These are phyloP conservation scores for Perca schrenkii DNA, from an alignment of 2,113 vertebrate species.

Conservation along the genomic window DNA sequence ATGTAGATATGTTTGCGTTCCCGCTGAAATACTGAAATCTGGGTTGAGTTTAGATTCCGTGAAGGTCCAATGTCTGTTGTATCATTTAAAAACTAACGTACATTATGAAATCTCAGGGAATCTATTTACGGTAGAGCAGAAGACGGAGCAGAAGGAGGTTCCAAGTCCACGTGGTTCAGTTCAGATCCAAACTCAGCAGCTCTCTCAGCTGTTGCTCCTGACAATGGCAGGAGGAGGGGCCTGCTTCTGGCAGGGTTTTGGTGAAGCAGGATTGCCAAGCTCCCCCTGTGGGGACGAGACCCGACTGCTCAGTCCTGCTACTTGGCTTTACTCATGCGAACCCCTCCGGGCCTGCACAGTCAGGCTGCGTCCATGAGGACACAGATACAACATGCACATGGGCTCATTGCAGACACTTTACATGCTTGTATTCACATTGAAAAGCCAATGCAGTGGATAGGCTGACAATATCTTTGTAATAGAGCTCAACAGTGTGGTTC, in stretches of 20 bases:
- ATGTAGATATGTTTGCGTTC: background rate
- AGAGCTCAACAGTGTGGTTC: too few relatives aligned
- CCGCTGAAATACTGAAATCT: background rate
- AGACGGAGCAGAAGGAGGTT: conserved; percentile 47
- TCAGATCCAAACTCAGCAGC: conserved; percentile 72
- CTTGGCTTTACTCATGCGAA: conserved; percentile 56
- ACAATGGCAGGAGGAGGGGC: conserved; percentile 59
- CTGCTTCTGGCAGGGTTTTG: conserved; percentile 55
- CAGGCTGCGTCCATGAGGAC: conserved; percentile 24
- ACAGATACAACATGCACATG: conserved; percentile 1
- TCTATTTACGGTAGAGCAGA: conserved; percentile 52
- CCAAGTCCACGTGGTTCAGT: conserved; percentile 61
- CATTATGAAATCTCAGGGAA: background rate
- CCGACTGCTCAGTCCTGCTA: conserved; percentile 43
- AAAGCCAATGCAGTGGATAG: background rate
- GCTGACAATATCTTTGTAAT: background rate
- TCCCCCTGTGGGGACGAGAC: conserved; percentile 57
- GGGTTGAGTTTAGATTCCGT: background rate
- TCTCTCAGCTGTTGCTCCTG: conserved; percentile 74
- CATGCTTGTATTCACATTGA: conserved; percentile 6
- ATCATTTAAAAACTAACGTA: background rate
- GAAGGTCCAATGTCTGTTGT: background rate
- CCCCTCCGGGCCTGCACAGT: conserved; percentile 35
- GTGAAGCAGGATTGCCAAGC: conserved; percentile 36
- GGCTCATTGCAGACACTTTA: conserved; percentile 10